Evolutionary conservation across 1,140 invertebrate genomes (phyloP), one percentile per base, ranked within the genome.

Genomic region (Drosophila albomicans): DNA sequence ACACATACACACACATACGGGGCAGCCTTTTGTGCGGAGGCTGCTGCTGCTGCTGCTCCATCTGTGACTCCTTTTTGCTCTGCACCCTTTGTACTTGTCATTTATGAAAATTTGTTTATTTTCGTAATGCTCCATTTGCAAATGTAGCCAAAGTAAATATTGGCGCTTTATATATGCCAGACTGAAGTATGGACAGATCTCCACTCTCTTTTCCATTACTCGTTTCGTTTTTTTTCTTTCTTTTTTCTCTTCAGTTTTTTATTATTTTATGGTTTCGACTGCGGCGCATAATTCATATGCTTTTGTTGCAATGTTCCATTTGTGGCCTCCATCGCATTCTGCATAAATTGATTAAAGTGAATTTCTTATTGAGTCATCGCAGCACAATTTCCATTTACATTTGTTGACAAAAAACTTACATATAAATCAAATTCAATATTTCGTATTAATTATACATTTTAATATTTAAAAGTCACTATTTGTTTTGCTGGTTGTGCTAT

Each of bases 61-160:
- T 64, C 73, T 71, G 67, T 43, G 57, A 56, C 32, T 71, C 48
- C 57, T 20, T 30, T 5, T 38, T 45, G 15, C 25, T 32, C 11
- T 72, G 51, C 75, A 77, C 67, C 80, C 82, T 81, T 87, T 87
- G 84, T 87, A 88, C 84, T 88, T 87, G 84, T 87, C 84, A 88
- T 87, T 87, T 87, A 91, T 91, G 88, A 91, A 91, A 91, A 91
- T 91, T 82, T 91, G 87, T 91, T 91, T 91, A 91, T 91, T 91
- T 87, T 87, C 87, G 87, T 86, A 85, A 90, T 91, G 87, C 87
- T 87, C 87, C 87, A 91, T 91, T 91, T 91, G 88, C 82, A 87
- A 91, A 91, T 91, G 88, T 91, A 91, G 80, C 85, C 87, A 91
- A 87, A 91, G 89, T 91, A 91, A 91, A 91, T 91, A 91, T 91